phyloP scores from a whole-genome alignment of 2,888 invertebrate species.

The Drosophila longiperda region DNA sequence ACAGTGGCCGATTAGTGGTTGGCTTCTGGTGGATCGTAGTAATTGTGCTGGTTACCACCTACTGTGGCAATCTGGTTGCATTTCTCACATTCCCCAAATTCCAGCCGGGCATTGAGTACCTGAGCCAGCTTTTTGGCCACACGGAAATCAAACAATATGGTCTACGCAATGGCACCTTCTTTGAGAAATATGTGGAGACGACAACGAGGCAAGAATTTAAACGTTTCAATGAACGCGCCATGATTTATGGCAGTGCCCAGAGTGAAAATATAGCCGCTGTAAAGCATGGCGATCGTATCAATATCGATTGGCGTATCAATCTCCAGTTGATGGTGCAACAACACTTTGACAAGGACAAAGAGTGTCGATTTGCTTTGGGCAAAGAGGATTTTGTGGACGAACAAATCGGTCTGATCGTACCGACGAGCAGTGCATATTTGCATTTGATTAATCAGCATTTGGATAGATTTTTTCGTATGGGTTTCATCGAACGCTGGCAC shows the following conservation, averaged over 20 bases:
- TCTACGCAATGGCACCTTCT: conserved; percentile 90
- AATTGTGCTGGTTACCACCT: conserved; percentile 94
- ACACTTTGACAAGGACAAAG: conserved; percentile 88
- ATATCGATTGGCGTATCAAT: conserved; percentile 93
- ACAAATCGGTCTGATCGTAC: conserved; percentile 91
- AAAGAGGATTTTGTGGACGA: conserved; percentile 92
- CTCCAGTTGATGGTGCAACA: conserved; percentile 90
- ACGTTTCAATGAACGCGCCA: conserved; percentile 87
- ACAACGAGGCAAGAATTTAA: conserved; percentile 80
- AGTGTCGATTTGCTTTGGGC: conserved; percentile 92
- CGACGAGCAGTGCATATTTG: conserved; percentile 91
- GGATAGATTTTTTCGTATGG: conserved; percentile 92
- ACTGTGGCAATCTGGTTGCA: conserved; percentile 96
- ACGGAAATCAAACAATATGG: conserved; percentile 90
- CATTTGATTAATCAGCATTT: conserved; percentile 91
- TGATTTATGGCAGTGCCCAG: conserved; percentile 85
- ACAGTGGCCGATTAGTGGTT: conserved; percentile 93
- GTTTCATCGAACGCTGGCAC: conserved; percentile 93
- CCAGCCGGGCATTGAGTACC: conserved; percentile 82
- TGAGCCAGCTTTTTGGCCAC: conserved; percentile 84
- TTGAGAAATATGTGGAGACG: conserved; percentile 87
- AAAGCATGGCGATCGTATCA: conserved; percentile 89
- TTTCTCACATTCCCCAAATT: conserved; percentile 95
- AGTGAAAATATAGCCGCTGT: conserved; percentile 87
- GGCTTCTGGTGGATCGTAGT: conserved; percentile 97